Conservation (phyloP, 2,888 invertebrate genomes). For the Dromius quadrimaculatus region DNA sequence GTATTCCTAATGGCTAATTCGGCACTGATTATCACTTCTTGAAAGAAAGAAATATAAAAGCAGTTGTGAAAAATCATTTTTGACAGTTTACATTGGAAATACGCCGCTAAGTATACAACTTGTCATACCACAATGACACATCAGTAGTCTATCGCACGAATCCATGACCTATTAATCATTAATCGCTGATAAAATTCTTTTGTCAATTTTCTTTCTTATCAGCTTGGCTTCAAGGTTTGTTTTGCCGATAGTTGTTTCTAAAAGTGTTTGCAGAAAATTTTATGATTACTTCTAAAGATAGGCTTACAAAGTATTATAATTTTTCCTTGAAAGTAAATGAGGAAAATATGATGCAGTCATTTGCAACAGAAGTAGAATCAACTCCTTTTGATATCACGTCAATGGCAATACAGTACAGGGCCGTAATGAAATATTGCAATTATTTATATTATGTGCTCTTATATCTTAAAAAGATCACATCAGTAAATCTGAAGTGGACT, state of each 20-base stretch:
- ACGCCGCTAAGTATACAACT: constrained; percentile 31
- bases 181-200: constrained; percentile 29
- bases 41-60: too few relatives aligned
- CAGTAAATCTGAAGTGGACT: too few relatives aligned
- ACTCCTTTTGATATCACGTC: neutral
- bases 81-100: neutral
- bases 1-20: too few relatives aligned
- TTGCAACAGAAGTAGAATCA: constrained; percentile 14
- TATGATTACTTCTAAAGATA: constrained; percentile 16
- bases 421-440: too few relatives aligned
- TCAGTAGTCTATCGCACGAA: constrained; percentile 20
- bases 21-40: too few relatives aligned
- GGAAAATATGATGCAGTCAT: constrained; percentile 26
- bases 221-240: constrained; percentile 22
- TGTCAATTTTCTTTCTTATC: constrained; percentile 30
- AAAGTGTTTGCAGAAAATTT: constrained; percentile 33
- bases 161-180: constrained; percentile 30
- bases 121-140: constrained; percentile 18
- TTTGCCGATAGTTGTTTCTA: constrained; percentile 34
- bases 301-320: constrained; percentile 18
- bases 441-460: too few relatives aligned
- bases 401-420: too few relatives aligned
- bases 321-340: constrained; percentile 36
- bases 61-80: too few relatives aligned
- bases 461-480: too few relatives aligned